Evolutionary conservation across 2,888 invertebrate species (phyloP), one percentile per base, ranked within the genome.

Genomic region (Himalopsyche anomala): DNA sequence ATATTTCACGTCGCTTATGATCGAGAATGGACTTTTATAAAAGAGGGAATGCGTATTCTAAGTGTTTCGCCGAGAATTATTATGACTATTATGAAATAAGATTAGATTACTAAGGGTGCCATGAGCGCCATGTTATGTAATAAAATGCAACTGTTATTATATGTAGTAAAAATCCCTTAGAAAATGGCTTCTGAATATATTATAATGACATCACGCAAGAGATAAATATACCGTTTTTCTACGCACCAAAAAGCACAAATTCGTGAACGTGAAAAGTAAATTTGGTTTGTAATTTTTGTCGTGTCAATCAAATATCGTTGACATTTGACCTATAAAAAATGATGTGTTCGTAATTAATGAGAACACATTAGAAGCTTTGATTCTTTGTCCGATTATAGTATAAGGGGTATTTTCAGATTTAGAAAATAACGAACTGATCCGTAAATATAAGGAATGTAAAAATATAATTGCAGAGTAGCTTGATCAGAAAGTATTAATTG

Each of bases 61-160:
- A 74, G 74, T 36, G 74, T 28, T 74, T 74, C 74, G 28, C 28
- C 36, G 74, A 74, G 74, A 74, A 28, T 38, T 74, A 74, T 74
- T 74, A 74, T 38, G 74, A 74, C 19, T 74, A 74, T 74, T 74
- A 74, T 74, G 74, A 74, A 74, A 74, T 28, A 74, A 74, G 74
- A 74, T 74, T 74, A 74, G 28, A 74, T 74, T 74, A 11, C 28
- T 38, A 36, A 74, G 74, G 74, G 74, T 38, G 74, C 74, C 36
- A 74, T 74, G 38, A 74, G 2, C 74, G 19, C 74, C 2, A 74
- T 74, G 36, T 36, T 74, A 36, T 74, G 74, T 74, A 74, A 74
- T 74, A 74, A 74, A 74, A 74, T 74, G 74, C 74, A 74, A 74
- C 74, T 19, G 38, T 74, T 74, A 74, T 74, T 38, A 36, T 74